Conservation (phyloP, 1,140 invertebrate species). For the Armadillidium nasatum region DNA sequence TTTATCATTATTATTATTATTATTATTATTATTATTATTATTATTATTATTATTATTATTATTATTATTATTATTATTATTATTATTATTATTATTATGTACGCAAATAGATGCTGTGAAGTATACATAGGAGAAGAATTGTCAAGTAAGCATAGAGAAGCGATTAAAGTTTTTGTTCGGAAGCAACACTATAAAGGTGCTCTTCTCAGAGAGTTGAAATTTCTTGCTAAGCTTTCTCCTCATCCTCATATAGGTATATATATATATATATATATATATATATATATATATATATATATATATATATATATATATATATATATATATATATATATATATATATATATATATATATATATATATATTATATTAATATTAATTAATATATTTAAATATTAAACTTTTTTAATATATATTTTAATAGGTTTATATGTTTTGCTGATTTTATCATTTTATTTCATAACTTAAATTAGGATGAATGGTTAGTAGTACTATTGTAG, state of each 20-base stretch:
- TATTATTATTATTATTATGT: too few species aligned
- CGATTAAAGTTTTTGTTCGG: not conserved
- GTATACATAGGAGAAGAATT: not conserved
- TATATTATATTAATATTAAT: not conserved
- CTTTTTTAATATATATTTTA: too few species aligned
- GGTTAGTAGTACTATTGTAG: too few species aligned
- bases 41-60: too few species aligned
- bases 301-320: slow-evolving; percentile 4
- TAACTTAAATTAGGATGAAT: too few species aligned
- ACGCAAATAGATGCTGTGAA: not conserved
- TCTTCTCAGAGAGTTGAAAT: not conserved
- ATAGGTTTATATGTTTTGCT: too few species aligned
- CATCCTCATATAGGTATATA: slow-evolving; percentile 4
- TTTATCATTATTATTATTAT: too few species aligned
- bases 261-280: not conserved
- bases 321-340: not conserved
- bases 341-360: not conserved
- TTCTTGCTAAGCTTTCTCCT: not conserved
- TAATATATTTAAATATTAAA: too few species aligned
- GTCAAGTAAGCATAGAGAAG: not conserved
- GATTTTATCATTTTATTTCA: too few species aligned
- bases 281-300: not conserved
- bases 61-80: too few species aligned
- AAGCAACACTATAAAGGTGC: not conserved
- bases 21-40: too few species aligned